These are phyloP conservation scores for Amniataba percoides DNA, from an alignment of 2,797 vertebrate species.

Conservation along the genomic window DNA sequence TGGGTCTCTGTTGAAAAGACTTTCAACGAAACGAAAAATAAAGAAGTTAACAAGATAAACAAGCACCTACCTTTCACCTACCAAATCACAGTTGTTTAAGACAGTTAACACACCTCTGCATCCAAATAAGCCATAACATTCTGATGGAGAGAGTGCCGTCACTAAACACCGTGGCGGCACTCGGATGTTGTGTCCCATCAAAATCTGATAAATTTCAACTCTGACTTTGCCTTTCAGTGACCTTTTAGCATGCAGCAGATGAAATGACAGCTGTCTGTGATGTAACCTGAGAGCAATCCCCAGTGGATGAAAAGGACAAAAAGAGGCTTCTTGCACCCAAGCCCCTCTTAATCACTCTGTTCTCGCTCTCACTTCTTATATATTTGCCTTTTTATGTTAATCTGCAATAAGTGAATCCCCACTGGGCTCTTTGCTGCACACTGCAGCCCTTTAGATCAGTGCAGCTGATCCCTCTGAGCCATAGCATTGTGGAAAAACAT, in stretches of 20 bases:
- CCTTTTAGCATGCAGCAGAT: constrained; percentile 43
- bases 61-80: too few species aligned
- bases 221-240: constrained; percentile 20
- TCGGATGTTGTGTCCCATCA: not conserved
- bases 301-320: constrained; percentile 25
- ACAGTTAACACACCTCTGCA: not conserved
- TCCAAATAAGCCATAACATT: not conserved
- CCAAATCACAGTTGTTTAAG: too few species aligned
- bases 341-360: constrained; percentile 13
- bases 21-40: not conserved
- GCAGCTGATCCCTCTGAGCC: not conserved
- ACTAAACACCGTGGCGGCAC: not conserved
- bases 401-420: constrained; percentile 10
- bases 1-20: not conserved
- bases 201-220: constrained; percentile 34
- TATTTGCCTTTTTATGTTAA: constrained; percentile 2
- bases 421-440: not conserved
- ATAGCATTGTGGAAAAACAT: not conserved
- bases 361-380: not conserved
- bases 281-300: constrained; percentile 48
- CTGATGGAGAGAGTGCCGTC: not conserved
- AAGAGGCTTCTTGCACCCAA: constrained; percentile 1
- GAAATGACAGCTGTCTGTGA: constrained; percentile 56
- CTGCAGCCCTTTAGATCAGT: not conserved
- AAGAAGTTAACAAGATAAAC: too few species aligned